Evolutionary conservation across 1,140 invertebrate species (phyloP), one percentile per base, ranked within the genome.

Genomic region (Microvelia longipes): DNA sequence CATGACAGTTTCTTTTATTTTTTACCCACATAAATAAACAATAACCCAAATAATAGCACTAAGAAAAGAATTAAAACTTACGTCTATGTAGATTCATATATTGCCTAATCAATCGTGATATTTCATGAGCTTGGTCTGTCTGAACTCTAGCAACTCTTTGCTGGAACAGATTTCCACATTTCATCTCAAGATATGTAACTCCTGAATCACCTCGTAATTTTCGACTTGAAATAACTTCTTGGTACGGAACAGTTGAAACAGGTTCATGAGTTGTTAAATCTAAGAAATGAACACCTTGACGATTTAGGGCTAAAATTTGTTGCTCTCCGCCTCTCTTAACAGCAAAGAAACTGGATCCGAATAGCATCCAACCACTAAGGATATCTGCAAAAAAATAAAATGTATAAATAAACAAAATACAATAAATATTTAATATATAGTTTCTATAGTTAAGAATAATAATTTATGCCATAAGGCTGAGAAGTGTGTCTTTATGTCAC

Each of bases 311-410:
- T 75, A 98, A 81, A 77, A 97, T 94, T 76, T 94, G 89, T 74
- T 90, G 87, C 78, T 92, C 90, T n/a, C 85, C 84, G 28, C 75
- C 74, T 74, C 90, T 85, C 78, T 93, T 95, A 27, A 98, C 91
- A 1, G 93, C 92, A 82, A 98, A 99, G 86, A 98, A 98, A 77
- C 93, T 96, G 66, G 94, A 96, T 68, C 96, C 96, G 82, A 98
- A 99, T 35, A 98, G 82, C 60, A 91, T 89, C 96, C 96, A 98
- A 75, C 90, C 90, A 73, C 91, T 92, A 13, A 98, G 81, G 70
- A 97, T 90, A 81, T 90, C 88, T 88, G 76, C n/a, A n/a, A n/a
- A n/a, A n/a, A n/a, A n/a, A 62, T 69, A 70, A 68, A 19, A 70
- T 2, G 62, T 28, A n/a, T 24, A 26, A 68, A 15, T 28, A n/a